Evolutionary conservation across 2,888 invertebrate genomes (phyloP), one percentile per base, ranked within the genome.

Genomic region (Drosophila dives): DNA sequence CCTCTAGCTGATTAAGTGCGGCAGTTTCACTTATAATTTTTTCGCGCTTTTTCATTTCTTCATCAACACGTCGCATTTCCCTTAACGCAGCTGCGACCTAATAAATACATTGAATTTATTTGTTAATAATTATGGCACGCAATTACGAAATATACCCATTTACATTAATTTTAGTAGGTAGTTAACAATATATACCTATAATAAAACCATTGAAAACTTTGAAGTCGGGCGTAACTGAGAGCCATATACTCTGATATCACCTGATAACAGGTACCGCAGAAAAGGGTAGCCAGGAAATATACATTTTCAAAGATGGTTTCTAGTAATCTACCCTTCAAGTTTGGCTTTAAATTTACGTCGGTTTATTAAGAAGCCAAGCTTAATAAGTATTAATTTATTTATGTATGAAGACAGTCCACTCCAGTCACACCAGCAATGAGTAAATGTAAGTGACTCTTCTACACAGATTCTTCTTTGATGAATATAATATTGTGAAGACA

Each of bases 21-120:
- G 94, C 94, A 60, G 94, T 94, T 90, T 97, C 96, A 80, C 96
- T 96, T 82, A 96, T 96, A 59, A 96, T 91, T 80, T 94, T 83
- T 76, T 97, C 97, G 20, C 97, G 94, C 80, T 97, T 95, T 73
- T 96, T 94, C 95, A 97, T 97, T 94, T 97, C 97, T 90, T 97
- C 96, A 92, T 97, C 97, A 65, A 97, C 97, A 32, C 97, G 93
- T 78, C 95, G 94, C 97, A 98, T 98, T 94, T 98, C 98, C 8
- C 97, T 93, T 72, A 98, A 92, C 0, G 98, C 98, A 1, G 96
- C 94, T 0, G 98, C 98, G 10, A 96, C 67, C 67, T 68, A 65
- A 36, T 6, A 45, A 54, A 36, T 48, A 49, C 3, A 54, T 54
- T 36, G 36, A 36, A 54, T 15, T 34, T 6, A 53, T 17, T 53